Conservation (phyloP, 1,140 invertebrate genomes). For the Aphelenchoides besseyi region DNA sequence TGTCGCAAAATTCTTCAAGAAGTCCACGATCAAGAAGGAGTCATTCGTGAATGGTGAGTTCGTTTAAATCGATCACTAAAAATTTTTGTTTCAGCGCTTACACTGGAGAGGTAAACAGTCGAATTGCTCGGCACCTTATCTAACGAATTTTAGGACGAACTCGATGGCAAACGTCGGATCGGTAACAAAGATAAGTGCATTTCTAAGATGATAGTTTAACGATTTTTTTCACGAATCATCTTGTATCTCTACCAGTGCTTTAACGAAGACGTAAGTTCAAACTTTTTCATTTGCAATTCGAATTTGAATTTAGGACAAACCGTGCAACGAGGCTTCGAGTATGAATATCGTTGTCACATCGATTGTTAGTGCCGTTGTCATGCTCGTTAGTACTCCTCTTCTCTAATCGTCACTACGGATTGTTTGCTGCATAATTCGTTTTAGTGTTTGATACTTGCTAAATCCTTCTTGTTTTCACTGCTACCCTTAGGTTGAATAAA, state of each 20-base stretch:
- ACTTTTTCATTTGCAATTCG: no score
- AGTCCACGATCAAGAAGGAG: slow-evolving; percentile 22
- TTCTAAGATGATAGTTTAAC: no score
- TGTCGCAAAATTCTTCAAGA: slow-evolving; percentile 39
- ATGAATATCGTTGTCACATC: background rate
- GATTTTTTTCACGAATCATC: slow-evolving; percentile 22
- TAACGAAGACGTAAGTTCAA: slow-evolving; percentile 30
- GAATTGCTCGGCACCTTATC: no score
- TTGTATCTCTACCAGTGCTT: slow-evolving; percentile 49
- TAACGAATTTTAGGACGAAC: no score
- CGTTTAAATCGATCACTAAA: no score
- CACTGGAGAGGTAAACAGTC: no score
- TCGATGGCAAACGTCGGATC: slow-evolving; percentile 45
- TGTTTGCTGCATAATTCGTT: background rate
- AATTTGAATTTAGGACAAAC: slow-evolving; percentile 32
- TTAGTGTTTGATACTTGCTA: background rate
- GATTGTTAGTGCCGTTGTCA: background rate
- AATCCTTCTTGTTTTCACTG: background rate
- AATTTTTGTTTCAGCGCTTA: no score
- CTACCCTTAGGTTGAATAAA: slow-evolving; percentile 6
- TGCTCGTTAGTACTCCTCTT: background rate
- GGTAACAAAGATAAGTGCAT: slow-evolving; percentile 42
- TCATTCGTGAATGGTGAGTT: slow-evolving; percentile 20
- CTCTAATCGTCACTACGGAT: background rate
- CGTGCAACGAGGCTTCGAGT: slow-evolving; percentile 30